Conservation (phyloP, 35 echinoderm and acorn worm genomes). For the Ophiothrix spiculata region DNA sequence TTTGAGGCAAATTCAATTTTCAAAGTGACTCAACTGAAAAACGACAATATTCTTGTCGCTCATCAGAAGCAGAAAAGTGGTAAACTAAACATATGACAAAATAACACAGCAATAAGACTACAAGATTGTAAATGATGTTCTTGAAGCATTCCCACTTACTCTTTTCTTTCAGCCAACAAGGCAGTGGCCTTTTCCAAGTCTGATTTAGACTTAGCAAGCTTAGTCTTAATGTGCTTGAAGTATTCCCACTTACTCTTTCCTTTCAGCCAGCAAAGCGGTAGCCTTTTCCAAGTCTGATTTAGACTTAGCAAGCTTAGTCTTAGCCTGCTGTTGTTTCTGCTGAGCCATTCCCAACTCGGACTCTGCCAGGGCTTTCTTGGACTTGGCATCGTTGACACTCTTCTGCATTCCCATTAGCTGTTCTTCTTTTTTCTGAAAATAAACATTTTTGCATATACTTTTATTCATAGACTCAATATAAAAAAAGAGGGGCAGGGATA, state of each 20-base stretch:
- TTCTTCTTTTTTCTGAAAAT: constrained; percentile 83
- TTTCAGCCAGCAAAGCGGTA: constrained; percentile 58
- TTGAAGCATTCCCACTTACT: constrained; percentile 23
- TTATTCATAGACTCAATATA: too few species aligned
- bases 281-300: constrained; percentile 53
- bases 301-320: constrained; percentile 69
- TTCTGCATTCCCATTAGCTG: constrained; percentile 90
- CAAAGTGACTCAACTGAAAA: neutral
- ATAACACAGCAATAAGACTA: too few species aligned
- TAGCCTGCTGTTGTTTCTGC: constrained; percentile 56
- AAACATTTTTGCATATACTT: too few species aligned
- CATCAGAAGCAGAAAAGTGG: neutral
- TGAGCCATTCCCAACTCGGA: constrained; percentile 64
- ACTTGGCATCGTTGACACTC: constrained; percentile 89
- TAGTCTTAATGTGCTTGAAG: too few species aligned
- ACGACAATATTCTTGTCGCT: neutral
- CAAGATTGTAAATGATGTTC: too few species aligned
- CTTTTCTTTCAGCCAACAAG: constrained; percentile 65
- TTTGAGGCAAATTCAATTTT: neutral
- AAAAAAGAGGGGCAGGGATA: too few species aligned
- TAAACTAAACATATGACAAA: neutral
- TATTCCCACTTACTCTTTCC: constrained; percentile 50
- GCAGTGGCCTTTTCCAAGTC: constrained; percentile 57
- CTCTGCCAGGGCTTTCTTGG: constrained; percentile 65
- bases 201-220: constrained; percentile 46